Evolutionary conservation across 2,113 vertebrate genomes (phyloP).

Genomic region (Xiphophorus couchianus): DNA sequence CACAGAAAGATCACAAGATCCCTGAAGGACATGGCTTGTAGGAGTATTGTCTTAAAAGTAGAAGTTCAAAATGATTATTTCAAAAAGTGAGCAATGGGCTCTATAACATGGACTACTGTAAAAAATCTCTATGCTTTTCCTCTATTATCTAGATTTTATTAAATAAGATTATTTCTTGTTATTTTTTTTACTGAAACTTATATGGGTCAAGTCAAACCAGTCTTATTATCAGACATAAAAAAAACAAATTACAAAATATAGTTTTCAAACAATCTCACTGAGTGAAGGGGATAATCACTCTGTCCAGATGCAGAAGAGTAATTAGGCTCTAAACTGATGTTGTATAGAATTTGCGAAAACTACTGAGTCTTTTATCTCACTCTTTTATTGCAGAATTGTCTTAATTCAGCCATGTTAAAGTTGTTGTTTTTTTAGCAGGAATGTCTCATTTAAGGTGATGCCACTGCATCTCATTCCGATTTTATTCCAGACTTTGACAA

Average conservation of each 20-base stretch:
- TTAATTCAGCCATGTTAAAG: background rate
- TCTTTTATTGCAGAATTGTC: too few relatives aligned
- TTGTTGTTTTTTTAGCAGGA: background rate
- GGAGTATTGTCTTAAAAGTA: conserved; percentile 7
- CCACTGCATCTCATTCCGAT: background rate
- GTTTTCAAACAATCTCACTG: background rate
- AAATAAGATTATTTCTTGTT: too few relatives aligned
- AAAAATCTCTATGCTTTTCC: background rate
- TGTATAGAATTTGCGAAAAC: too few relatives aligned
- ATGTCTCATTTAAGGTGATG: background rate
- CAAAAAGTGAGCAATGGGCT: background rate
- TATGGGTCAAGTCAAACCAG: background rate
- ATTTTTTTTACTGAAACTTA: background rate
- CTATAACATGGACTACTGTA: background rate
- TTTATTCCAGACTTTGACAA: background rate
- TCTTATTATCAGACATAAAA: background rate
- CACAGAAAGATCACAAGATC: conserved; percentile 62
- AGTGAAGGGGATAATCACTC: background rate
- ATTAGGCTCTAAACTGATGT: too few relatives aligned
- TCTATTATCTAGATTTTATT: background rate
- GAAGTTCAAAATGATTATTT: background rate
- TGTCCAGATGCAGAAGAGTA: background rate
- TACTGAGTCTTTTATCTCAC: too few relatives aligned
- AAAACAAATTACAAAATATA: background rate
- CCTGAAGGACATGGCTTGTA: conserved; percentile 18